Evolutionary conservation across 2,888 invertebrate genomes (phyloP), one percentile per base, ranked within the genome.

Genomic region (Leptothorax acervorum): DNA sequence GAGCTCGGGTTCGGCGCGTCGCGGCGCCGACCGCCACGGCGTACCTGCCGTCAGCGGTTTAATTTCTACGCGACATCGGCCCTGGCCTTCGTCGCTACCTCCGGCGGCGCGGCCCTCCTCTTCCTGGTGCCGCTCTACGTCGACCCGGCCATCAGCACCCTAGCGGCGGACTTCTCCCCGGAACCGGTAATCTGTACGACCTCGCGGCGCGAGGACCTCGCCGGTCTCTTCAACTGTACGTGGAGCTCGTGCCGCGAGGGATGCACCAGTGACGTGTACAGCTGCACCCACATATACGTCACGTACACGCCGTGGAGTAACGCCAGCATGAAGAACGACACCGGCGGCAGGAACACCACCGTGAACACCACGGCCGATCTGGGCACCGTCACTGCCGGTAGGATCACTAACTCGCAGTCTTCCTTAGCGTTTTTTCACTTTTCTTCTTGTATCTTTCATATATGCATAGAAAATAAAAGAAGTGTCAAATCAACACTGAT

Each of bases 171-270:
- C 94, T 97, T 97, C 94, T 96, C 97, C 87, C 96, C 97, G 15
- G 95, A 96, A 87, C 97, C 97, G 55, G 97, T 97, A 12, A 96
- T 96, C 84, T 97, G 97, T 94, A 96, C 97, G 45, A 97, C 97
- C 0, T 96, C 97, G 53, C 95, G 97, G 57, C 95, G 97, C 12
- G 97, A 97, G 92, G 97, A 97, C 88, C 95, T 97, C 84, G 96
- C 96, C 82, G 97, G 97, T 15, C 95, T 97, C 76, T 97, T 97
- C 93, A 97, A 97, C 95, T 97, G 97, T 95, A 97, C 97, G 5
- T 97, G 97, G 97, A 97, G 97, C 86, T 97, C 97, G 0, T 97
- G 97, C 92, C 95, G 97, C 79, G 97, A 97, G 94, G 97, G 97
- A 4, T 97, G 97, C 94, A 97, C 97, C 83, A 97, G 97, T 93